Conservation (phyloP, 2,113 vertebrate species). For the Abramis brama region DNA sequence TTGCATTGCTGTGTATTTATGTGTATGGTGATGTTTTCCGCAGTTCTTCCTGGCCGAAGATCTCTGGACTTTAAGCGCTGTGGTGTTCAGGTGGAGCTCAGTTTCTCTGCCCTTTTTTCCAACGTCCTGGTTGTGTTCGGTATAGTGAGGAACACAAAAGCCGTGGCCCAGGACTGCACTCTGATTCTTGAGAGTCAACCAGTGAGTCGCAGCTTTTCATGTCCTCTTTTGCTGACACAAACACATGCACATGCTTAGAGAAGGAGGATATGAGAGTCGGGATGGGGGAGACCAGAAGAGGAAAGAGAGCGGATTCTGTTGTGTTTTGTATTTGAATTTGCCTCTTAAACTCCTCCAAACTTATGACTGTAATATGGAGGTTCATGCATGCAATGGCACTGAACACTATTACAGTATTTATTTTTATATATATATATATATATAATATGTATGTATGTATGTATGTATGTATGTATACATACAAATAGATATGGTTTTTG, state of each 20-base stretch:
- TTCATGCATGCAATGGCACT: not conserved
- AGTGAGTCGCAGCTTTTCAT: conserved; percentile 71
- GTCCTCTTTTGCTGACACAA: conserved; percentile 8
- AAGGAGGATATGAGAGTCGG: not conserved
- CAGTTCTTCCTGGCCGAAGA: conserved; percentile 71
- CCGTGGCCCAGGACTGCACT: conserved; percentile 64
- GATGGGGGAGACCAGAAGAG: not conserved
- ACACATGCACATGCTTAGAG: not conserved
- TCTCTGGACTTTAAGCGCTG: conserved; percentile 73
- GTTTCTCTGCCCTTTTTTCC: conserved; percentile 81
- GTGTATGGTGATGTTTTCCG: conserved; percentile 1
- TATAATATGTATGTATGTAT: no score
- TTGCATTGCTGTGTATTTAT: not conserved
- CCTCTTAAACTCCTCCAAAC: not conserved
- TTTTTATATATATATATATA: no score
- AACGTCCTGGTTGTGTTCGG: conserved; percentile 81
- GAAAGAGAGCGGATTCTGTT: not conserved
- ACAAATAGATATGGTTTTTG: no score
- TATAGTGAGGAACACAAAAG: conserved; percentile 65
- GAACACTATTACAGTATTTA: not conserved
- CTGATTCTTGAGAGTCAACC: conserved; percentile 71
- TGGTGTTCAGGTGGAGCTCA: conserved; percentile 73
- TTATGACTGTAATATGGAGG: not conserved
- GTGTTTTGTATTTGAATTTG: not conserved
- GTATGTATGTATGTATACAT: no score